phyloP scores from a whole-genome alignment of 2,797 vertebrate species.

The Gymnocypris eckloni region DNA sequence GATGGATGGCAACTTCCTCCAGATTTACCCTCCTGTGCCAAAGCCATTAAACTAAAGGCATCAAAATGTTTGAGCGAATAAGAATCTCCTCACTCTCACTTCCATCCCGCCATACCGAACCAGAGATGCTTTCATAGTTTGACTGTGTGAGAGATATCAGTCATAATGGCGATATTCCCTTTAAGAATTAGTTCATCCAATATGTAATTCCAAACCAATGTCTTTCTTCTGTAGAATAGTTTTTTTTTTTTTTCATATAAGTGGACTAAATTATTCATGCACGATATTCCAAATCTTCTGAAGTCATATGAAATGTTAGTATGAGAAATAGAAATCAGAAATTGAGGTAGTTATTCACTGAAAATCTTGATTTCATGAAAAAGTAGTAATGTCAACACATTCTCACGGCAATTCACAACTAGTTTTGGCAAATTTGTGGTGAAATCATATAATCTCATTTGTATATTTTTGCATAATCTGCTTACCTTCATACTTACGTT shows the following conservation, averaged over 20 bases:
- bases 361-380: neutral
- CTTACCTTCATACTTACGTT: neutral
- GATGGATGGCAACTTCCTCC: slow-evolving; percentile 83
- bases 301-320: neutral
- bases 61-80: slow-evolving; percentile 72
- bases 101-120: neutral
- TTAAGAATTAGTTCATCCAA: neutral
- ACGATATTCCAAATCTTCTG: neutral
- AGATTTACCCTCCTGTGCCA: slow-evolving; percentile 78
- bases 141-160: neutral
- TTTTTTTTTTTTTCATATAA: neutral
- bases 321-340: neutral
- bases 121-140: neutral
- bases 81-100: slow-evolving; percentile 53
- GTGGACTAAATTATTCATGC: neutral
- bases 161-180: neutral
- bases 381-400: neutral
- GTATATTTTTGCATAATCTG: neutral
- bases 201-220: neutral
- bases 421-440: neutral
- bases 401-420: neutral
- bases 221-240: neutral
- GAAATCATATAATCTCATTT: neutral
- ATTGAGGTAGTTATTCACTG: neutral
- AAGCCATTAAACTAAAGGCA: slow-evolving; percentile 80